phyloP scores from a whole-genome alignment of 2,888 invertebrate genomes.

The Phengaris arion region DNA sequence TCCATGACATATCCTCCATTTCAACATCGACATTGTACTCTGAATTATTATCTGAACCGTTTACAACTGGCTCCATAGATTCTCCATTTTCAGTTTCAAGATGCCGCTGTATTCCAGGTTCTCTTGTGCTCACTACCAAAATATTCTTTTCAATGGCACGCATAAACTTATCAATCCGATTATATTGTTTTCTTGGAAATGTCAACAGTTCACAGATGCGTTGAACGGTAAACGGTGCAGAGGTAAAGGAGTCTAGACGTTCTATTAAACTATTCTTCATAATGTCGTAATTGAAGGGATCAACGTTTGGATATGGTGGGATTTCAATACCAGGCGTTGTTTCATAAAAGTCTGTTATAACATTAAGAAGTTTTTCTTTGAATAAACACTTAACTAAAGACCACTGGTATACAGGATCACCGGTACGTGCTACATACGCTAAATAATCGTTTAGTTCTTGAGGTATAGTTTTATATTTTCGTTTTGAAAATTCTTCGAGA shows the following conservation, averaged over 20 bases:
- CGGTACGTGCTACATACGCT: slow-evolving; percentile 93
- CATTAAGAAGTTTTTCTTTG: slow-evolving; percentile 90
- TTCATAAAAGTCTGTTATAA: slow-evolving; percentile 93
- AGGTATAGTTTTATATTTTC: slow-evolving; percentile 88
- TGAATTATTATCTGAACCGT: slow-evolving; percentile 79
- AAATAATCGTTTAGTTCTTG: slow-evolving; percentile 93
- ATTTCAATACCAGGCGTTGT: slow-evolving; percentile 87
- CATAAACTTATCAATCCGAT: slow-evolving; percentile 97
- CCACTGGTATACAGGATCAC: slow-evolving; percentile 97
- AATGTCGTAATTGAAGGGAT: slow-evolving; percentile 92
- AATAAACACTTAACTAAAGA: slow-evolving; percentile 91
- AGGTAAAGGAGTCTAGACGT: slow-evolving; percentile 89
- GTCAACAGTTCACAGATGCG: slow-evolving; percentile 96
- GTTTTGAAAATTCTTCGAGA: slow-evolving; percentile 90
- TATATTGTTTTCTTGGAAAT: slow-evolving; percentile 95
- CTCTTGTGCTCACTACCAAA: slow-evolving; percentile 88
- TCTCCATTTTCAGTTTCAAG: slow-evolving; percentile 84
- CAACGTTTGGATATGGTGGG: slow-evolving; percentile 93
- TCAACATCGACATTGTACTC: slow-evolving; percentile 78
- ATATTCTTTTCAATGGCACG: slow-evolving; percentile 97
- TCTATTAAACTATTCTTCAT: slow-evolving; percentile 92
- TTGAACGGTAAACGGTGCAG: slow-evolving; percentile 97
- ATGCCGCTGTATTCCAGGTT: slow-evolving; percentile 81
- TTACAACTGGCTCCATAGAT: slow-evolving; percentile 78
- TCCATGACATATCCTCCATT: slow-evolving; percentile 77